These are phyloP conservation scores for Drosophila helvetica DNA, from an alignment of 2,888 invertebrate species.

Conservation along the genomic window DNA sequence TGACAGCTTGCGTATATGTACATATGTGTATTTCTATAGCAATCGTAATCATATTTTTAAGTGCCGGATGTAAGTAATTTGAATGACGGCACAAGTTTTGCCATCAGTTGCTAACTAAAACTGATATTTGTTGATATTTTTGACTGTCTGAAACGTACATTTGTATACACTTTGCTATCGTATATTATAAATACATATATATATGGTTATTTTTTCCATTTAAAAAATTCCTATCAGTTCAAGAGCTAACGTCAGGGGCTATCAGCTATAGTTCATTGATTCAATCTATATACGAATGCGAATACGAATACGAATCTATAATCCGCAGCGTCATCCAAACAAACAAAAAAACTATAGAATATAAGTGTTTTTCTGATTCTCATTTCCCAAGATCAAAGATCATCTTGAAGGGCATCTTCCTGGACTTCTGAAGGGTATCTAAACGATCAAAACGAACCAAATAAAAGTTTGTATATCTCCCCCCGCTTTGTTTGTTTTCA, in stretches of 20 bases:
- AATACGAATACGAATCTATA: background rate
- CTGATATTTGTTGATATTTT: constrained; percentile 8
- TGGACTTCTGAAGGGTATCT: background rate
- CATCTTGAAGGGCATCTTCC: background rate
- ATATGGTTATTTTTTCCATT: constrained; percentile 11
- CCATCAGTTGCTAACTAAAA: background rate
- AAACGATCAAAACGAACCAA: background rate
- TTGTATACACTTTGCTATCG: background rate
- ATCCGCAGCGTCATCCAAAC: constrained; percentile 24
- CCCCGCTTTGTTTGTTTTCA: constrained; percentile 5
- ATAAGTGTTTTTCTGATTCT: background rate
- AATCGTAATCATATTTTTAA: background rate
- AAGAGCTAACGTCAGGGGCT: constrained; percentile 36
- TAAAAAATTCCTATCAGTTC: constrained; percentile 40
- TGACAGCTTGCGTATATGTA: background rate
- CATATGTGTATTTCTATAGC: background rate
- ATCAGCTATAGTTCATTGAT: constrained; percentile 20
- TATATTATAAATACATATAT: background rate
- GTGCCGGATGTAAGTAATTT: constrained; percentile 14
- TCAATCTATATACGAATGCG: background rate
- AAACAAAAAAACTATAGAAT: constrained; percentile 4
- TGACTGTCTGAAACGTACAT: background rate
- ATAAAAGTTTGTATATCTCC: background rate
- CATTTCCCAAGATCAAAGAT: background rate
- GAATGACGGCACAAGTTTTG: constrained; percentile 3